Evolutionary conservation across 1,140 invertebrate genomes (phyloP).

Genomic region (Tigriopus japonicus): DNA sequence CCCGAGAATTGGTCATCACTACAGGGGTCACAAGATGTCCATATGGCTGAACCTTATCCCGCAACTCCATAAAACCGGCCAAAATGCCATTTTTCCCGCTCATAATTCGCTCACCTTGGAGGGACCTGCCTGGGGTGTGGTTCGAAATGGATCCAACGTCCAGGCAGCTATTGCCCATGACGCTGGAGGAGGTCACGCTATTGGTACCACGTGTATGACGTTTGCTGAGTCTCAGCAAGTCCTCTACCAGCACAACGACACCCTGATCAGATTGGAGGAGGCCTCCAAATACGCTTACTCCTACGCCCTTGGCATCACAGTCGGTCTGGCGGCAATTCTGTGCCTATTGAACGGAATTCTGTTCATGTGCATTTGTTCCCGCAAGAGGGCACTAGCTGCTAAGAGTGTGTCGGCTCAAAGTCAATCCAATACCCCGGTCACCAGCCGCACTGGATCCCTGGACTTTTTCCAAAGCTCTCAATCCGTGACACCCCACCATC

Average conservation of each 20-base stretch:
- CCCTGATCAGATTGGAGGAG: not conserved
- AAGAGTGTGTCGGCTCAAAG: too few species aligned
- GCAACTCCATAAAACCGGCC: constrained; percentile 54
- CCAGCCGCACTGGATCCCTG: too few species aligned
- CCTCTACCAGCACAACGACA: not conserved
- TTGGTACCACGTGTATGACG: not conserved
- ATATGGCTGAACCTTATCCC: constrained; percentile 77
- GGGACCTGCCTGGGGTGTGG: not conserved
- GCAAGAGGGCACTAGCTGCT: not conserved
- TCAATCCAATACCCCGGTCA: too few species aligned
- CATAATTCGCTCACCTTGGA: constrained; percentile 39
- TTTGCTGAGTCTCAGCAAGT: not conserved
- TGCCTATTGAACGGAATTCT: not conserved
- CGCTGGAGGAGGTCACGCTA: not conserved
- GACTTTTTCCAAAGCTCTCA: too few species aligned
- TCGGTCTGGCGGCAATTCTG: not conserved
- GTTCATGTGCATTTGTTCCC: constrained; percentile 3
- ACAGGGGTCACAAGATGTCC: constrained; percentile 73
- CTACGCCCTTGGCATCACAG: not conserved
- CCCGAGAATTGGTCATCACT: constrained; percentile 55
- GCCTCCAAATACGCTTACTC: not conserved
- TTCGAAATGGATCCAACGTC: not conserved
- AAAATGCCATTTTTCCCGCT: constrained; percentile 53
- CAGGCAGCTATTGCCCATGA: not conserved
- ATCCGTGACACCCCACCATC: too few species aligned